Evolutionary conservation across 2,113 vertebrate genomes (phyloP).

Genomic region (Scomber colias): DNA sequence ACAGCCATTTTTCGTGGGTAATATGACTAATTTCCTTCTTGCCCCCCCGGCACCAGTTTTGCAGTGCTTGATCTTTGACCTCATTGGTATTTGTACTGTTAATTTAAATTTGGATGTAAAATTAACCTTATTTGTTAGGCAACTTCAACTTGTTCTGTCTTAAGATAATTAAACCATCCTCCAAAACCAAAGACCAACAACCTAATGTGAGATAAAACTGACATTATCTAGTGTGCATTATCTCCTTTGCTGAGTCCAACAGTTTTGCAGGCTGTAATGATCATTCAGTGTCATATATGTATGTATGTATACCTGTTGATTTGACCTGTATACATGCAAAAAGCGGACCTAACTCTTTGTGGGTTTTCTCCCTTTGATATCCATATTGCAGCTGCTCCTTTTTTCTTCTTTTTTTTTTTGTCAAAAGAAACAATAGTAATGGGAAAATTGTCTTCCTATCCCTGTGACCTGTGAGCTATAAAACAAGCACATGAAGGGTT

Average conservation of each 20-base stretch:
- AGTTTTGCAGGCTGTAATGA: background rate
- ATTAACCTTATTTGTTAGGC: no score
- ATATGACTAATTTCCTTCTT: no score
- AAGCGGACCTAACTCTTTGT: background rate
- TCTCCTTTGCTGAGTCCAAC: background rate
- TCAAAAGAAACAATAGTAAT: no score
- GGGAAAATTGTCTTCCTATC: background rate
- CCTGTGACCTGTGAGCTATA: slow-evolving; percentile 22
- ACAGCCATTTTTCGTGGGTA: background rate
- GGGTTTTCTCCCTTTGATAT: background rate
- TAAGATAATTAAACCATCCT: background rate
- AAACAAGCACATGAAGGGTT: slow-evolving; percentile 7
- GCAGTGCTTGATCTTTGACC: slow-evolving; percentile 29
- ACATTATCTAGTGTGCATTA: background rate
- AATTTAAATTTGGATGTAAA: no score
- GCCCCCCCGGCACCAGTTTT: no score
- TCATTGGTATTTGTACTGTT: slow-evolving; percentile 3
- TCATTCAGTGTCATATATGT: background rate
- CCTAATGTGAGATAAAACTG: background rate
- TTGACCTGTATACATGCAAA: background rate
- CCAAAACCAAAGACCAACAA: background rate
- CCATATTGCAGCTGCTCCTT: no score
- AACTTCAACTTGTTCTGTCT: no score
- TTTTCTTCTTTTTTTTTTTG: no score
- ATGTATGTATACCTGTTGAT: background rate